Evolutionary conservation across 2,888 invertebrate genomes (phyloP).

Genomic region (Gisinianus flammeolus): DNA sequence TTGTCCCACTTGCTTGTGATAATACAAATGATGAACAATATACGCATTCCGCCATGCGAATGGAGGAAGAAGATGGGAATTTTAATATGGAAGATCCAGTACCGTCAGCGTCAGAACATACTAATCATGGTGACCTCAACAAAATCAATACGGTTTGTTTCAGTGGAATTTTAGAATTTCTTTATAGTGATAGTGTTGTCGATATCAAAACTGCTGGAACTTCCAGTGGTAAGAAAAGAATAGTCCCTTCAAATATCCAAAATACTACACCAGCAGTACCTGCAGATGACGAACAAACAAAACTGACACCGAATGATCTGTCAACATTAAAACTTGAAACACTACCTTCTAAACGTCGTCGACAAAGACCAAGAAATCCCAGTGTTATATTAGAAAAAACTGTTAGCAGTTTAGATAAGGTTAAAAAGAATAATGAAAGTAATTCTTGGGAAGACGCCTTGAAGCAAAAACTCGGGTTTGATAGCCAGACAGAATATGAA

Average conservation of each 20-base stretch:
- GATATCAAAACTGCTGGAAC: not conserved
- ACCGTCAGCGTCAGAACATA: not conserved
- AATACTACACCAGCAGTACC: too few species aligned
- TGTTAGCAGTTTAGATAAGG: not conserved
- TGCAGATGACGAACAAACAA: not conserved
- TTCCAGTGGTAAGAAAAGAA: not conserved
- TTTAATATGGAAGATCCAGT: not conserved
- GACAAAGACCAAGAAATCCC: not conserved
- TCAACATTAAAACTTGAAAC: not conserved
- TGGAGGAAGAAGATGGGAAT: not conserved
- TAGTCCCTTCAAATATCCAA: too few species aligned
- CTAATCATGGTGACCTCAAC: not conserved
- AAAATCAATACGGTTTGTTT: not conserved
- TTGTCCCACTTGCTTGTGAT: not conserved
- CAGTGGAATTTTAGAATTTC: not conserved
- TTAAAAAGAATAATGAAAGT: not conserved
- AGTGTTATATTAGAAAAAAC: not conserved
- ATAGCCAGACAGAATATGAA: slow-evolving; percentile 7
- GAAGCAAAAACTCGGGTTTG: not conserved
- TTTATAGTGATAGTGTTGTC: not conserved
- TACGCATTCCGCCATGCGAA: not conserved
- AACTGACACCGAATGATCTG: not conserved
- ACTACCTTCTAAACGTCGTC: not conserved
- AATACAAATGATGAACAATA: not conserved
- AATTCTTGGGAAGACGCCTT: slow-evolving; percentile 23